Base-by-base conservation (phyloP, 2,797 vertebrate genomes). In the Gambusia yucatana region DNA sequence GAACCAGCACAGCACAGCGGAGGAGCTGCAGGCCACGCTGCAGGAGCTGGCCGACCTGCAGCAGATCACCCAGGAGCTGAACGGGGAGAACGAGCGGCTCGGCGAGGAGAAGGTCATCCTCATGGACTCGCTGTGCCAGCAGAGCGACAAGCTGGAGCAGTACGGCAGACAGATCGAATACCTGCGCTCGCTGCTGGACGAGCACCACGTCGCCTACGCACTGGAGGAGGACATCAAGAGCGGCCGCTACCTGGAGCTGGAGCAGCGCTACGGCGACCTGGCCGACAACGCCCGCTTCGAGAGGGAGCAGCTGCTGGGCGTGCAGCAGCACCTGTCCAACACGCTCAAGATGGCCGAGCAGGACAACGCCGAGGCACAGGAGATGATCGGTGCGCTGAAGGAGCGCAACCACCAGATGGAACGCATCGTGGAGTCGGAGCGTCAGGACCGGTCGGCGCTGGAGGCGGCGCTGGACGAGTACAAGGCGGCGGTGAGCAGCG, bases 311-410 rank as follows among this genome's bases (percentile, higher is more conserved):
- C 96, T 99, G 9, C 92, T 99, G 1, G 98, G 98, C 0, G 98
- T 99, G 69, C 98, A 99, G 84, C 98, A 99, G 81, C 98, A 99
- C 77, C 82, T 99, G 36, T 99, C 98, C 88, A 98, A 98, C 90
- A 98, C 98, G 0, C 87, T 99, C 82, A 99, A 99, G 92, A 98
- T 99, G 98, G 98, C 98, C 0, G 98, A 99, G 46, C 98, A 98
- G 87, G 98, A 99, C 93, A 98, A 99, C 67, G 98, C 98, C 1
- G 98, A 99, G 80, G 98, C 98, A 10, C 98, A 99, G 39, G 97
- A 97, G 84, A 95, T 99, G 95, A 98, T 99, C 3, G 95, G 96
- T 14, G 97, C 97, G 0, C 94, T 99, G 70, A 99, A 99, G 84
- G 98, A 99, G 82, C 95, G 98, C 50, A 98, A 98, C 92, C 98